A percentile compares a stretch with the other conserved stretches of the same genome.
These are phyloP conservation scores for Archips xylosteana DNA, from an alignment of 2,888 invertebrate species.

Conservation along the genomic window DNA sequence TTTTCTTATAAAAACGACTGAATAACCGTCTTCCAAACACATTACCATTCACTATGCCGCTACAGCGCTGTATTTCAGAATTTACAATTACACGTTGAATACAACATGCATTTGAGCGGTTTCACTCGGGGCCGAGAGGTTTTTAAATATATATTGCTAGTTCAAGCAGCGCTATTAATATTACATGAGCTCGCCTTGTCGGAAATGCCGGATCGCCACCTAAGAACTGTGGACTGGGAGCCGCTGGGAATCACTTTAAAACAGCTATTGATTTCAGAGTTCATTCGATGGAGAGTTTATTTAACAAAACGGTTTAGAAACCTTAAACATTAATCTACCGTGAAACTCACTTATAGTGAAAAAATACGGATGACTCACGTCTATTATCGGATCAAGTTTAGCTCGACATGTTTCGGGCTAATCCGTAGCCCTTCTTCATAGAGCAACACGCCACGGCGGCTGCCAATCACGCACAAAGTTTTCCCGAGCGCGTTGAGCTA, in stretches of 20 bases:
- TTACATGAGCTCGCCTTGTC: slow-evolving; percentile 37
- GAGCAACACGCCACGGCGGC: no score
- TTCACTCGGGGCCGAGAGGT: slow-evolving; percentile 37
- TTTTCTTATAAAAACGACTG: background rate
- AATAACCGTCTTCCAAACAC: background rate
- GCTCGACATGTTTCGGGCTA: no score
- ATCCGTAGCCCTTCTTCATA: no score
- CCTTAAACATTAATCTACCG: no score
- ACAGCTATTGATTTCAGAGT: background rate
- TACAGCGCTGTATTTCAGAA: slow-evolving; percentile 26
- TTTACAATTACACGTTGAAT: slow-evolving; percentile 38
- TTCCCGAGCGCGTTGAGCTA: no score
- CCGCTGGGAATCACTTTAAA: background rate
- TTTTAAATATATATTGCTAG: slow-evolving; percentile 43
- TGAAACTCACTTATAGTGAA: no score
- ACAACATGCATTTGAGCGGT: slow-evolving; percentile 41
- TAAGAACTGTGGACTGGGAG: slow-evolving; percentile 38
- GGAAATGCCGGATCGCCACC: slow-evolving; percentile 41
- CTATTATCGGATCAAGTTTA: no score
- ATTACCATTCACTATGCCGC: slow-evolving; percentile 2
- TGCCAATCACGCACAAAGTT: no score
- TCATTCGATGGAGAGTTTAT: no score
- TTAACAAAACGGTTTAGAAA: no score
- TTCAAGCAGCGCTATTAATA: slow-evolving; percentile 40
- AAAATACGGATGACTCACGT: no score